Conservation (phyloP, 2,888 invertebrate genomes). For the Drosophila anomalata region DNA sequence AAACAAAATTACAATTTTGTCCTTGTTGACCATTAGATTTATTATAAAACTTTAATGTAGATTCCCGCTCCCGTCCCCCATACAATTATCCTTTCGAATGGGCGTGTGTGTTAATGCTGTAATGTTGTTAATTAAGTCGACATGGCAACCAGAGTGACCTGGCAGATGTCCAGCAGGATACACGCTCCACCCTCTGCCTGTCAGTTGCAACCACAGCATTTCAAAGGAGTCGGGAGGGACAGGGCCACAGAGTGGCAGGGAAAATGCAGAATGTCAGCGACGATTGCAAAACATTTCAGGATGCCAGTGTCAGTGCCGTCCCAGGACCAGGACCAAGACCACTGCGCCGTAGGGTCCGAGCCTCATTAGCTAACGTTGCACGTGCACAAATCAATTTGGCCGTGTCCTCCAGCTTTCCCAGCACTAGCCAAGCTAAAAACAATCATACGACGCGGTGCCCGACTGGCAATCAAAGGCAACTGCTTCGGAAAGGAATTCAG, state of each 20-base stretch:
- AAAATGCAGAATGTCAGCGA: constrained; percentile 44
- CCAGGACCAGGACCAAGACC: constrained; percentile 6
- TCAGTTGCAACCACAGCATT: constrained; percentile 29
- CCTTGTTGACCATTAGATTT: constrained; percentile 48
- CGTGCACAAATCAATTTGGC: constrained; percentile 76
- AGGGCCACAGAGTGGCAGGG: background rate
- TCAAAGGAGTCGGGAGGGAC: background rate
- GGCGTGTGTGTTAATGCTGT: constrained; percentile 52
- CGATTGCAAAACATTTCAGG: constrained; percentile 41
- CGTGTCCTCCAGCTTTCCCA: constrained; percentile 36
- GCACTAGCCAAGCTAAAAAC: constrained; percentile 52
- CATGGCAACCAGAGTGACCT: constrained; percentile 31
- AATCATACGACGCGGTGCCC: constrained; percentile 70
- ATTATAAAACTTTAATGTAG: constrained; percentile 53
- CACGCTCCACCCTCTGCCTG: constrained; percentile 10
- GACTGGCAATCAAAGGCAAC: constrained; percentile 68
- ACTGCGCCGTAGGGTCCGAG: constrained; percentile 22
- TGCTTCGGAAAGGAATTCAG: constrained; percentile 40
- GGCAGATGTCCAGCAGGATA: constrained; percentile 38
- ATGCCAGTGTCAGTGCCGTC: constrained; percentile 12
- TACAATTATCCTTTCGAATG: background rate
- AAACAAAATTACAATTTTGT: constrained; percentile 52
- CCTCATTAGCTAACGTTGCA: constrained; percentile 73
- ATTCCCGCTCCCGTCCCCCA: background rate
- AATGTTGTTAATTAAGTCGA: constrained; percentile 69